These are phyloP conservation scores for Caenorhabditis sp. DNA, from an alignment of 2,888 invertebrate genomes.

Conservation along the genomic window DNA sequence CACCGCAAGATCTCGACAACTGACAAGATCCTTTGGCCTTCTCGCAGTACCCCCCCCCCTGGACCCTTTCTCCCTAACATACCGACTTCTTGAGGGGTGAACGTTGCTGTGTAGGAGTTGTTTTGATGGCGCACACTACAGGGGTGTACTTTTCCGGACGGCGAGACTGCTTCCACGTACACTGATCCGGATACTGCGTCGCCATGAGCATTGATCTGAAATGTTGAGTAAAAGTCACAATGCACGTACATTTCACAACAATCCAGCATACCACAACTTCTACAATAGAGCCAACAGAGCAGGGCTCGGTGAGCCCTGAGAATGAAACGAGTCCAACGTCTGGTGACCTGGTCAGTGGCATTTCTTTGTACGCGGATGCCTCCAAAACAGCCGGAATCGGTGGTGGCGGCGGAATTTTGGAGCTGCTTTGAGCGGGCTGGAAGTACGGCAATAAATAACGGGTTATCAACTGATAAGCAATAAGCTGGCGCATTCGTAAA, in stretches of 20 bases:
- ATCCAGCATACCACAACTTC: slow-evolving; percentile 89
- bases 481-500: background rate
- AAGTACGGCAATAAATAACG: slow-evolving; percentile 13
- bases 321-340: slow-evolving; percentile 76
- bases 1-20: slow-evolving; percentile 42
- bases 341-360: slow-evolving; percentile 56
- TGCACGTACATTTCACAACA: too few species aligned
- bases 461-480: background rate
- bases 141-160: slow-evolving; percentile 87
- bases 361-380: slow-evolving; percentile 61
- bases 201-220: slow-evolving; percentile 83
- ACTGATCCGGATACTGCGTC: slow-evolving; percentile 86
- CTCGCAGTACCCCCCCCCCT: background rate
- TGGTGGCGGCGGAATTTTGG: slow-evolving; percentile 48
- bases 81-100: slow-evolving; percentile 96
- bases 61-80: slow-evolving; percentile 61
- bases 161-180: slow-evolving; percentile 92
- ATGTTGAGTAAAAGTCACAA: too few species aligned
- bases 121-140: slow-evolving; percentile 85
- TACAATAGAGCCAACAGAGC: slow-evolving; percentile 93
- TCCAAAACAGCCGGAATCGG: slow-evolving; percentile 56
- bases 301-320: slow-evolving; percentile 92
- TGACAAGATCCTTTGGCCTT: too few species aligned
- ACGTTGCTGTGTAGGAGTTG: slow-evolving; percentile 93
- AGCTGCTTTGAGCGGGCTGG: slow-evolving; percentile 29